Conservation (phyloP, 37 sponge, comb jelly and placozoan species). For the Trichoplax adhaerens region DNA sequence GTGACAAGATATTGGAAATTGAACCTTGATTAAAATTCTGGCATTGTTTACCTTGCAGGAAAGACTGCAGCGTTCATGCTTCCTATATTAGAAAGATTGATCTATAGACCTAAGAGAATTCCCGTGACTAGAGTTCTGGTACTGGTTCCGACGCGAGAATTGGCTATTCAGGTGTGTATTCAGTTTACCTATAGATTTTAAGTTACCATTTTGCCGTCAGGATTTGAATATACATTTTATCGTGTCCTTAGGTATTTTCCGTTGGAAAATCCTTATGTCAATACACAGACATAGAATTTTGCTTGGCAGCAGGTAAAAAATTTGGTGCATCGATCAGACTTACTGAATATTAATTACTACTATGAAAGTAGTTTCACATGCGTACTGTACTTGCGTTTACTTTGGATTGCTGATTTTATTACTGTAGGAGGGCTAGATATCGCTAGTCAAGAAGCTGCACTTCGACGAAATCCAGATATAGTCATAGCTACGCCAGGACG, state of each 20-base stretch:
- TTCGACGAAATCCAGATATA: slow-evolving; percentile 76
- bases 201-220: too few species aligned
- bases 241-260: slow-evolving; percentile 39
- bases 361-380: background rate
- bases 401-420: slow-evolving; percentile 10
- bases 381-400: background rate
- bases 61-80: slow-evolving; percentile 96
- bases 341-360: background rate
- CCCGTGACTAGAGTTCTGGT: slow-evolving; percentile 56
- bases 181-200: too few species aligned
- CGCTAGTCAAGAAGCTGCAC: slow-evolving; percentile 61
- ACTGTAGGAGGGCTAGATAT: slow-evolving; percentile 85
- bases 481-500: slow-evolving; percentile 92
- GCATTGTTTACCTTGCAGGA: slow-evolving; percentile 18
- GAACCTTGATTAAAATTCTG: too few species aligned
- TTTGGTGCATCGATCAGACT: too few species aligned
- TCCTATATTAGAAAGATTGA: slow-evolving; percentile 83
- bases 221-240: background rate
- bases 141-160: slow-evolving; percentile 88
- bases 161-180: slow-evolving; percentile 73
- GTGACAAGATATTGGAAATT: too few species aligned
- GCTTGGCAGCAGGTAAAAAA: slow-evolving; percentile 51
- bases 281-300: slow-evolving; percentile 44
- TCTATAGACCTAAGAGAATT: slow-evolving; percentile 50
- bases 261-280: slow-evolving; percentile 56